Evolutionary conservation across 2,113 vertebrate species (phyloP).

Genomic region (Bucco capensis): DNA sequence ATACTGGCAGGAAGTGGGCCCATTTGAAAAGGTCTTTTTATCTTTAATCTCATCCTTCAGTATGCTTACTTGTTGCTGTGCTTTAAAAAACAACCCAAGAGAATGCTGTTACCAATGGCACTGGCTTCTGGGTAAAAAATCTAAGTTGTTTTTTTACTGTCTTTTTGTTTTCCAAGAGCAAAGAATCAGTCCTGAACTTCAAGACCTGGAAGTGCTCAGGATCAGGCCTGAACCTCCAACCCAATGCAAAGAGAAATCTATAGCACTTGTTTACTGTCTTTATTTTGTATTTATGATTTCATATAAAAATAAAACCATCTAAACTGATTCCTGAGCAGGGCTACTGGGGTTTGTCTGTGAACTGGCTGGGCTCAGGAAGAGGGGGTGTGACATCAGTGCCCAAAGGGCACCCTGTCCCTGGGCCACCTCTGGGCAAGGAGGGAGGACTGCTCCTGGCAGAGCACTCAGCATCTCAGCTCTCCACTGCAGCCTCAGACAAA

Average conservation of each 20-base stretch:
- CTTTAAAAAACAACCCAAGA: background rate
- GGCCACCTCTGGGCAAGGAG: background rate
- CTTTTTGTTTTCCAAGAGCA: background rate
- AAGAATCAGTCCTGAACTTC: background rate
- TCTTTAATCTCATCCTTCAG: background rate
- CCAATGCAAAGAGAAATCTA: background rate
- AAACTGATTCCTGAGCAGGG: background rate
- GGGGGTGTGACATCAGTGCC: background rate
- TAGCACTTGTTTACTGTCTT: constrained; percentile 60
- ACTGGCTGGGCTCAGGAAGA: background rate
- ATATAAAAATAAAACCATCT: constrained; percentile 50
- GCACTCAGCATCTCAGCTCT: background rate
- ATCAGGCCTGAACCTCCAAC: background rate
- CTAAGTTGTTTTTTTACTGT: background rate
- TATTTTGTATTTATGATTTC: constrained; percentile 60
- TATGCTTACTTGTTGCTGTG: background rate
- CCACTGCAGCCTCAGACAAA: background rate
- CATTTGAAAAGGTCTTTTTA: background rate
- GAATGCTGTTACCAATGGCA: background rate
- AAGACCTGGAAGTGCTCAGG: background rate
- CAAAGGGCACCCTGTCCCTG: background rate
- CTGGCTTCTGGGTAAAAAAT: background rate
- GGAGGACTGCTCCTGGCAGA: background rate
- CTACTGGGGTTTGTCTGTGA: background rate
- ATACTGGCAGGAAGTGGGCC: background rate